A percentile compares a stretch with the other conserved stretches of the same genome.
These are phyloP conservation scores for Diploscapter pachys DNA, from an alignment of 1,140 invertebrate genomes.

Conservation along the genomic window DNA sequence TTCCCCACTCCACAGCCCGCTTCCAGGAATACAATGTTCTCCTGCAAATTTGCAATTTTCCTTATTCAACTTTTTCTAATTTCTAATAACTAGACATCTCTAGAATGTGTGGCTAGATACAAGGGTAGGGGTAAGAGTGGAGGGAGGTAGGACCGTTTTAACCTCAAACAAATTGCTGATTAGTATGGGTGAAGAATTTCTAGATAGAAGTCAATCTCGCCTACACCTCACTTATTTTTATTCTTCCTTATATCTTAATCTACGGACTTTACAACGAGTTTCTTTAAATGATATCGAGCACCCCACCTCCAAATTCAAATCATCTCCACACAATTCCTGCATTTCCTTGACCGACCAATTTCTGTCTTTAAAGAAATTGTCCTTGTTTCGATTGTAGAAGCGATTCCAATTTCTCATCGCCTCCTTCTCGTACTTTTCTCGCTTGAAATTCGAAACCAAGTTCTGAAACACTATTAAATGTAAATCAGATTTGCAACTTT, in stretches of 20 bases:
- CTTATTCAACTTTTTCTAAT: not conserved
- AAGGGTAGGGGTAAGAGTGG: too few relatives aligned
- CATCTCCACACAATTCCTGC: constrained; percentile 68
- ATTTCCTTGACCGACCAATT: constrained; percentile 96
- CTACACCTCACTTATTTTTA: too few relatives aligned
- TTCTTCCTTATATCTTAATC: too few relatives aligned
- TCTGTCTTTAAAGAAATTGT: constrained; percentile 81
- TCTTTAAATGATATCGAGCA: not conserved
- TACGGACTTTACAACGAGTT: too few relatives aligned
- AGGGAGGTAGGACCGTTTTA: too few relatives aligned
- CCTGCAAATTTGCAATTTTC: constrained; percentile 42
- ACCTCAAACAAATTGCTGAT: too few relatives aligned
- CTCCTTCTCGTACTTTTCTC: constrained; percentile 76
- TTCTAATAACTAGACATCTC: too few relatives aligned
- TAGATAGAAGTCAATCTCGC: too few relatives aligned
- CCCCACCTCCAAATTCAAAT: constrained; percentile 45
- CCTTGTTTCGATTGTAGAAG: constrained; percentile 80
- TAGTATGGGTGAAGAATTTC: too few relatives aligned
- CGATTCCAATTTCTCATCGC: constrained; percentile 92
- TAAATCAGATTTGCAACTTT: too few relatives aligned
- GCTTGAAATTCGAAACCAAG: constrained; percentile 69
- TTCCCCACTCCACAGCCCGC: constrained; percentile 96
- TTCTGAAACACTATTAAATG: constrained; percentile 12
- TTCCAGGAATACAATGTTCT: constrained; percentile 69
- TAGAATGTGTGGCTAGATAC: too few relatives aligned